A percentile compares a stretch with the other conserved stretches of the same genome.
Conservation (phyloP, 2,888 invertebrate genomes). For the Archips xylosteana region DNA sequence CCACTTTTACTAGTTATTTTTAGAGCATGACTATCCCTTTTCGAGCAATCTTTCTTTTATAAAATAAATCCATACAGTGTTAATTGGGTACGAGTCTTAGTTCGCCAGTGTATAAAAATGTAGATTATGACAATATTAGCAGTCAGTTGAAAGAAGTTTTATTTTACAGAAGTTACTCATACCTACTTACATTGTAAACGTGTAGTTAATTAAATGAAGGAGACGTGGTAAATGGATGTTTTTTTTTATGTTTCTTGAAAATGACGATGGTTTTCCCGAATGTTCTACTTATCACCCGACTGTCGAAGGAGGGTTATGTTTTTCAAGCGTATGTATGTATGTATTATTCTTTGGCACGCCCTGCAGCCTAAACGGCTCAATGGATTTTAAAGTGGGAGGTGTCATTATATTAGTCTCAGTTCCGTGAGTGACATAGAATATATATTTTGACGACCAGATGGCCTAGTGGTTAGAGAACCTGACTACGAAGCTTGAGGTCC, state of each 20-base stretch:
- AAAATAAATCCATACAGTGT: background rate
- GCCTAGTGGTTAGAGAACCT: too few species aligned
- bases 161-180: background rate
- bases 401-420: too few species aligned
- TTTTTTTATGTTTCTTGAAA: background rate
- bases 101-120: slow-evolving; percentile 6
- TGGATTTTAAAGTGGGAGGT: too few species aligned
- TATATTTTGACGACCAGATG: too few species aligned
- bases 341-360: too few species aligned
- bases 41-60: background rate
- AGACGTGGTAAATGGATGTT: background rate
- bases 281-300: background rate
- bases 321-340: too few species aligned
- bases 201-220: background rate
- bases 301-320: too few species aligned
- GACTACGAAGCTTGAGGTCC: too few species aligned
- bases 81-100: background rate
- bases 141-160: background rate
- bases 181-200: background rate
- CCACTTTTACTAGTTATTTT: slow-evolving; percentile 40
- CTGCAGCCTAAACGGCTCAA: too few species aligned
- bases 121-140: background rate
- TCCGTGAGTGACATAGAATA: too few species aligned
- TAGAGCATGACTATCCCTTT: slow-evolving; percentile 36
- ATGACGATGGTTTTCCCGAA: background rate